These are phyloP conservation scores for Anguilla anguilla DNA, from an alignment of 2,797 vertebrate genomes.

Conservation along the genomic window DNA sequence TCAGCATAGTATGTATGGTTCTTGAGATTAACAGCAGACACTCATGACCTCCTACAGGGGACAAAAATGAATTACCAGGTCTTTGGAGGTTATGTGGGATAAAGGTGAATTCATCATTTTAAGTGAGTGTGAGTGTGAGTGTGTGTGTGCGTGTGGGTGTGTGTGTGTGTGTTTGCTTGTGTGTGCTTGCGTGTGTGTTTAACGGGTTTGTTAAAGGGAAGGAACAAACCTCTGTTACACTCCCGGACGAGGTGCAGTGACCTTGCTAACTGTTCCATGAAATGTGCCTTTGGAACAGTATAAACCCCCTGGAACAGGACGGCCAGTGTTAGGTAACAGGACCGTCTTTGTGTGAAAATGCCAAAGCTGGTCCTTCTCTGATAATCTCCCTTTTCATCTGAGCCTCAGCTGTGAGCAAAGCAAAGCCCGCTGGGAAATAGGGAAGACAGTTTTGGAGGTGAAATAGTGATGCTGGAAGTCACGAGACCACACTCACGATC, in stretches of 20 bases:
- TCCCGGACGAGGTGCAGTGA: constrained; percentile 79
- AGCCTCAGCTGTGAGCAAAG: constrained; percentile 32
- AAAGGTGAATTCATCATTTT: neutral
- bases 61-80: neutral
- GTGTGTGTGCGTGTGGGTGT: constrained; percentile 14
- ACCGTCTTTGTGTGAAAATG: constrained; percentile 74
- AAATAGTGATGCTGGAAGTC: neutral
- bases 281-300: constrained; percentile 79
- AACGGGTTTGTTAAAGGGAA: constrained; percentile 57
- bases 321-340: constrained; percentile 86
- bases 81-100: neutral
- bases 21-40: neutral
- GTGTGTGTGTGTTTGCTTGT: constrained; percentile 37
- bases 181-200: constrained; percentile 43
- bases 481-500: neutral
- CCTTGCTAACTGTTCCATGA: constrained; percentile 85
- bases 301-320: constrained; percentile 77
- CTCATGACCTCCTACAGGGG: neutral
- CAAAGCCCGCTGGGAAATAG: constrained; percentile 21
- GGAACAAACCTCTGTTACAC: constrained; percentile 66
- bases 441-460: constrained; percentile 32
- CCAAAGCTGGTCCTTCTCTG: constrained; percentile 21
- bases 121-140: neutral
- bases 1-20: neutral
- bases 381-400: constrained; percentile 36